A percentile compares a stretch with the other conserved stretches of the same genome.
These are phyloP conservation scores for Donacobius atricapilla DNA, from an alignment of 2,113 vertebrate genomes.

Conservation along the genomic window DNA sequence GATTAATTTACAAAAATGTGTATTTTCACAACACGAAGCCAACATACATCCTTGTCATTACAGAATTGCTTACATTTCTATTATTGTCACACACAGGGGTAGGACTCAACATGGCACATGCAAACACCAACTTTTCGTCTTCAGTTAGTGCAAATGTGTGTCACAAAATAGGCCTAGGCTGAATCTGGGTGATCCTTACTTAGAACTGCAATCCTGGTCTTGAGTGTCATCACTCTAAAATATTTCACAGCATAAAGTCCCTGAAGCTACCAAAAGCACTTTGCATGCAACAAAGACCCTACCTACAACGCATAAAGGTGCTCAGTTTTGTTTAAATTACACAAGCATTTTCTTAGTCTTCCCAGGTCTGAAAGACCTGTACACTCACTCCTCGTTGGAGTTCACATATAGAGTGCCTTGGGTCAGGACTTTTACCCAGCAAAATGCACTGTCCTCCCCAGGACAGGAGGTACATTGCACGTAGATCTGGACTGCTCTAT, in stretches of 20 bases:
- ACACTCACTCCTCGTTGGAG: not conserved
- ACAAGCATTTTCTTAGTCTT: not conserved
- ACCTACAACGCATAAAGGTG: rapidly evolving
- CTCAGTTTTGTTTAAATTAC: not conserved
- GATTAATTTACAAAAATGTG: not conserved
- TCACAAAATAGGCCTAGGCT: not conserved
- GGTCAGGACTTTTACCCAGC: not conserved
- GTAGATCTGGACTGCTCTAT: not conserved
- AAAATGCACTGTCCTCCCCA: not conserved
- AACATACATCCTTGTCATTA: not conserved
- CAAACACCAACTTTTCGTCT: not conserved
- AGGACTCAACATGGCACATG: not conserved
- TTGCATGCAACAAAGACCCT: not conserved
- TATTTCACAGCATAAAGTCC: not conserved
- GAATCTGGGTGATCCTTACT: not conserved
- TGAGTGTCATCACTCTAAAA: not conserved
- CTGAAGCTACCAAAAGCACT: not conserved
- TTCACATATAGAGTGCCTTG: not conserved
- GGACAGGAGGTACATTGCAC: not conserved
- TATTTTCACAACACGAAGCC: not conserved
- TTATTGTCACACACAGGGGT: not conserved
- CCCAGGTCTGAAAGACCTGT: not conserved
- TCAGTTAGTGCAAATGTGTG: not conserved
- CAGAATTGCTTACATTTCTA: not conserved
- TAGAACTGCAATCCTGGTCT: not conserved